These are phyloP conservation scores for Nebria brevicollis DNA, from an alignment of 2,888 invertebrate genomes.

Conservation along the genomic window DNA sequence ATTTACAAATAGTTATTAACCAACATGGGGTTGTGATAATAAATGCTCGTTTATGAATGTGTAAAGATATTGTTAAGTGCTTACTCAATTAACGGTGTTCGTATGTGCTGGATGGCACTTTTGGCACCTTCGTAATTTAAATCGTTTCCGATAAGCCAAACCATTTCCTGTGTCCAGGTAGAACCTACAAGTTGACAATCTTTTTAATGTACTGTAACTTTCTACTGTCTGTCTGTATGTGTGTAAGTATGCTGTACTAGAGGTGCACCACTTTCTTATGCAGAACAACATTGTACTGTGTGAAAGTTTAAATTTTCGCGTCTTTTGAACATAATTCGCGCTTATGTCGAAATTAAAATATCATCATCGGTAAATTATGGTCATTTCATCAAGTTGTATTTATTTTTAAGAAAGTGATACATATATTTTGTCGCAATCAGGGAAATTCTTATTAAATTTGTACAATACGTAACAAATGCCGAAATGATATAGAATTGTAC, in stretches of 20 bases:
- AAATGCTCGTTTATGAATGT: neutral
- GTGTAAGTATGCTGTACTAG: neutral
- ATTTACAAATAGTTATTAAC: too few species aligned
- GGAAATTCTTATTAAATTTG: too few species aligned
- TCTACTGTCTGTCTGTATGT: slow-evolving; percentile 27
- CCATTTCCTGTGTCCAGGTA: slow-evolving; percentile 94
- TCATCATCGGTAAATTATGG: neutral
- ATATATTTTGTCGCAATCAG: too few species aligned
- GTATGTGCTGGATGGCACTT: slow-evolving; percentile 67
- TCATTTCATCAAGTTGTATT: neutral
- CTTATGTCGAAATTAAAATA: neutral
- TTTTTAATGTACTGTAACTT: slow-evolving; percentile 31
- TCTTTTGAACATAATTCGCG: slow-evolving; percentile 23
- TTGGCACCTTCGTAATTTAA: slow-evolving; percentile 81
- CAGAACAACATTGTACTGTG: slow-evolving; percentile 30
- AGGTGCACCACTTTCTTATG: neutral
- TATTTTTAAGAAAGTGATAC: slow-evolving; percentile 1
- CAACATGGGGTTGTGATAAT: neutral
- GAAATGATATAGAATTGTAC: too few species aligned
- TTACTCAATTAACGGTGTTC: slow-evolving; percentile 80
- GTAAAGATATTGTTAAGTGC: slow-evolving; percentile 30
- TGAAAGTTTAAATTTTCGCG: slow-evolving; percentile 32
- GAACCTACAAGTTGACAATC: slow-evolving; percentile 69
- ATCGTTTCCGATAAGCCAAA: slow-evolving; percentile 87
- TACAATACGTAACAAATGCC: too few species aligned